Evolutionary conservation across 92 coral and sea anemone species (phyloP).

Genomic region (Plumapathes pennacea): DNA sequence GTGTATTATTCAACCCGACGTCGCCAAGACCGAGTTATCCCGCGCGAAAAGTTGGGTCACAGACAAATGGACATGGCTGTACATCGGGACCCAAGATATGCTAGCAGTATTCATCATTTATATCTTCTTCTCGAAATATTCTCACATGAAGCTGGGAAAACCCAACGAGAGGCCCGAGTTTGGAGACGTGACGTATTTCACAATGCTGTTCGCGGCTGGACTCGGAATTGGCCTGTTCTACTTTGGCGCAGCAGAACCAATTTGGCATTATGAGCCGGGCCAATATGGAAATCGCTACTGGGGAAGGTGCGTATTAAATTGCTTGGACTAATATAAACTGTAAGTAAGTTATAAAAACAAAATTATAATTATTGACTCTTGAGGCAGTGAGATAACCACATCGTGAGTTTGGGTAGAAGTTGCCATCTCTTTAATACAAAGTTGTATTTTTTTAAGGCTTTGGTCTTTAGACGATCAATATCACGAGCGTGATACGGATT

Average conservation of each 20-base stretch:
- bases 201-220: constrained; percentile 95
- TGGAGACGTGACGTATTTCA: constrained; percentile 84
- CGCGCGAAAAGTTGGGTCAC: constrained; percentile 73
- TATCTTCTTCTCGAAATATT: constrained; percentile 84
- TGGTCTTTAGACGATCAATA: too few species aligned
- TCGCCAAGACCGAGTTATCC: constrained; percentile 45
- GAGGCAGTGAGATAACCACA: too few species aligned
- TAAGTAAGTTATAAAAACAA: too few species aligned
- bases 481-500: too few species aligned
- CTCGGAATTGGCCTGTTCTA: constrained; percentile 88
- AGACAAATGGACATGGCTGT: constrained; percentile 79
- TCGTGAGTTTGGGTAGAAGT: too few species aligned
- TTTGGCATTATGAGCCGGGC: constrained; percentile 52
- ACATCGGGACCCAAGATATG: constrained; percentile 81
- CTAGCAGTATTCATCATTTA: constrained; percentile 84
- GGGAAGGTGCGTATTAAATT: constrained; percentile 49
- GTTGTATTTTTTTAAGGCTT: too few species aligned
- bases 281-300: constrained; percentile 64
- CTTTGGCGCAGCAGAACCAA: constrained; percentile 69
- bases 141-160: constrained; percentile 80
- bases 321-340: not conserved
- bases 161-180: constrained; percentile 93
- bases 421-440: too few species aligned
- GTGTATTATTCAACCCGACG: constrained; percentile 62
- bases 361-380: too few species aligned